Evolutionary conservation across 1,140 invertebrate species (phyloP), one percentile per base, ranked within the genome.

Genomic region (Oedothorax gibbosus): DNA sequence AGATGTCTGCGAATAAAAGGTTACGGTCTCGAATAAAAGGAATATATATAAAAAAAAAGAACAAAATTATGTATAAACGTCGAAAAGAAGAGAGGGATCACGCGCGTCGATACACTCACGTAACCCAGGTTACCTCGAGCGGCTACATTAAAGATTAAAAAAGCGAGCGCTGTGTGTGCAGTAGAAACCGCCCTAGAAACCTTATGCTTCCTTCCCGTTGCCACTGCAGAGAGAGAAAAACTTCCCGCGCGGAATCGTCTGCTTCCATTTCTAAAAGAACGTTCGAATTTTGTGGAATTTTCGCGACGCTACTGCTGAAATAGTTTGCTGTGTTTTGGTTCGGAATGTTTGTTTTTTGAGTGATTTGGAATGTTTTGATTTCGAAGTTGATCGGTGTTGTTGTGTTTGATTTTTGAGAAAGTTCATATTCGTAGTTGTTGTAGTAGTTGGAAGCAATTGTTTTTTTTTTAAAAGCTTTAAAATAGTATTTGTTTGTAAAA

Each of bases 111-210:
- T 71, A 73, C 73, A 73, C 71, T 76, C 12, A 84, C 81, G 81
- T 84, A 84, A 84, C 81, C 81, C 60, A 53, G 81, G 81, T 68
- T 75, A 84, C 81, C 69, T 8, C 35, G 76, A 84, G 76, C 81
- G 64, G 62, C 81, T 84, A 84, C 81, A 84, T 84, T 84, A 84
- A 84, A 84, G 81, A 84, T 84, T 84, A 76, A 84, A 84, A 75
- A 66, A 57, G 53, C 35, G 54, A 62, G 66, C 81, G 54, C 12
- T 54, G 50, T 82, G 80, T 64, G 68, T 81, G 68, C 68, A 57
- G 53, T 72, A 21, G 56, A 56, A 64, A 76, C 64, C 81, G 81
- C 81, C 81, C 81, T 66, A 51, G 60, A 75, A 84, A 64, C 81
- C 72, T 71, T 71, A 11, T 76, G 73, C 73, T 21, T 76, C 56